Percentiles rank a stretch among this genome's conserved stretches.
These are phyloP conservation scores for Hypena proboscidalis DNA, from an alignment of 2,888 invertebrate species.

Conservation along the genomic window DNA sequence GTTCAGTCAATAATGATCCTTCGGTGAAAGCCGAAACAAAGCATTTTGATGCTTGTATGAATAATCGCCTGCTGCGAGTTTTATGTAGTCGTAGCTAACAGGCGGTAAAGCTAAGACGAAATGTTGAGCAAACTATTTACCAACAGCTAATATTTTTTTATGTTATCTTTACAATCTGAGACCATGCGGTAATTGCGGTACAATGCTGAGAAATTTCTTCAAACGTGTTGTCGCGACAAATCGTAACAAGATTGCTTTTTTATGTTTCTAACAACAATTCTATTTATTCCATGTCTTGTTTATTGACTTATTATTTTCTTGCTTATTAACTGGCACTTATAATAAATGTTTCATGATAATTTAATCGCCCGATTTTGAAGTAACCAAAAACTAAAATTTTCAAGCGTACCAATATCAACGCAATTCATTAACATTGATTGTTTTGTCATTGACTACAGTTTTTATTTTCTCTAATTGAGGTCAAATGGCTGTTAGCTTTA, in stretches of 20 bases:
- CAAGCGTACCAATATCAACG: constrained; percentile 52
- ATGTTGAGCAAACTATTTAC: constrained; percentile 21
- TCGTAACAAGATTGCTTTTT: background rate
- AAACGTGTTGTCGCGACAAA: background rate
- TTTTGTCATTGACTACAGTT: constrained; percentile 74
- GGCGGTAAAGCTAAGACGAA: constrained; percentile 11
- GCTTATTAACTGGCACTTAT: too few relatives aligned
- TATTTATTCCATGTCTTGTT: background rate
- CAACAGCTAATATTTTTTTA: constrained; percentile 20
- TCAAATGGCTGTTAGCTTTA: constrained; percentile 70
- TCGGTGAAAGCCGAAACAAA: constrained; percentile 17
- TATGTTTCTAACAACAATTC: background rate
- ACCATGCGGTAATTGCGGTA: constrained; percentile 12
- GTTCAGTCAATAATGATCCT: constrained; percentile 13
- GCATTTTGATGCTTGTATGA: constrained; percentile 1
- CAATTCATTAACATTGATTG: constrained; percentile 71
- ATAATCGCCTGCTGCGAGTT: constrained; percentile 5
- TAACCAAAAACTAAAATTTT: constrained; percentile 29
- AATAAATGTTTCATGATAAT: too few relatives aligned
- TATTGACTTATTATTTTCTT: too few relatives aligned
- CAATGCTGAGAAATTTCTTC: constrained; percentile 5
- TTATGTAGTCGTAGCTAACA: constrained; percentile 6
- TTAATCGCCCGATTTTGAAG: constrained; percentile 18
- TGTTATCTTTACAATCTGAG: constrained; percentile 22
- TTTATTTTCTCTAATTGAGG: constrained; percentile 76